Evolutionary conservation across 2,888 invertebrate species (phyloP), one percentile per base, ranked within the genome.

Genomic region (Aproaerema taeniolella): DNA sequence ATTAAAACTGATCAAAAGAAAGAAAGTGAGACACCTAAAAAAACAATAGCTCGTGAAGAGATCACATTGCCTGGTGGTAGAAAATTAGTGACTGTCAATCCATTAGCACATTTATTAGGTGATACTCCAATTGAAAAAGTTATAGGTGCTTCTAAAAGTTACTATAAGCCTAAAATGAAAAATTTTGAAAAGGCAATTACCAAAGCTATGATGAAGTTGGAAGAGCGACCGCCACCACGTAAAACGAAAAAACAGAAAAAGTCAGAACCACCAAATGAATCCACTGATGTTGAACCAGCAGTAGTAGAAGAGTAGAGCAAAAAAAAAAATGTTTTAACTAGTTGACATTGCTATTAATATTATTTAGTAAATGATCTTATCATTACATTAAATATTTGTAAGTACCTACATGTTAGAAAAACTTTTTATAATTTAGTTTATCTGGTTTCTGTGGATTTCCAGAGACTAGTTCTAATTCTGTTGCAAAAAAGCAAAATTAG

Each of bases 41-140:
- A 9, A 11, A 24, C 11, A 10, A 3, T 8, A 6, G 20, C 20
- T 4, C n/a, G n/a, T 0, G 17, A 45, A 1, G 47, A 53, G 3
- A 41, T 71, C 0, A 61, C 3, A 5, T 38, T 85, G 1, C 67
- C 80, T 0, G 66, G 72, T 16, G 83, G 82, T 0, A 72, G 70
- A 0, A 77, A 73, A 31, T 47, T 83, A 1, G 69, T 86, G 0
- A 69, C 61, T 0, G 72, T 74, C 0, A 83, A 85, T 34, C 85
- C 83, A 0, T 43, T 81, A n/a, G 75, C 79, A 0, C 85, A 85
- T 50, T 50, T 85, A 0, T 29, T 85, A 0, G 68, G 68, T 0
- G 53, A 65, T 2, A 67, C 49, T 1, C 39, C 57, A 0, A 46
- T 78, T 0, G 58, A 71, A 0, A 51, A 68, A 5, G 46, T 73